These are phyloP conservation scores for Proteles cristata DNA, from an alignment of 2,113 vertebrate genomes.

Conservation along the genomic window DNA sequence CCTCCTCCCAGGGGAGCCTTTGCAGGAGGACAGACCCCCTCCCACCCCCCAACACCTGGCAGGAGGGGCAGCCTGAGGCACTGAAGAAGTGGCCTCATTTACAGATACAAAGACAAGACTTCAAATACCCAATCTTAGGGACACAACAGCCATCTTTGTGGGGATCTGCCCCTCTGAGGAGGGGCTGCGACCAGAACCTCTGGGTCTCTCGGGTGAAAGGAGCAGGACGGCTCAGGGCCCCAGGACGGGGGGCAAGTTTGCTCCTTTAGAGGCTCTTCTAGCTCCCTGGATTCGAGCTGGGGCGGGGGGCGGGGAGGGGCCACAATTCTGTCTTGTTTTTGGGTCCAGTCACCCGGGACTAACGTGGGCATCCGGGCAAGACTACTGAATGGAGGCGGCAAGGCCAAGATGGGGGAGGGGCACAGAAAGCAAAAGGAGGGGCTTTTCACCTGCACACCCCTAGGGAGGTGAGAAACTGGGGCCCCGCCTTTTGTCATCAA, in stretches of 20 bases:
- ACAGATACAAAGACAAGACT: not conserved
- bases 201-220: not conserved
- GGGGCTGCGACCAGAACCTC: not conserved
- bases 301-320: not conserved
- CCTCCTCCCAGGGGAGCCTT: not conserved
- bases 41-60: not conserved
- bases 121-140: not conserved
- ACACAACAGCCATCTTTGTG: not conserved
- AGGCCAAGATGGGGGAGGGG: not conserved
- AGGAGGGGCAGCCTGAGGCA: not conserved
- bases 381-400: not conserved
- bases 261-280: not conserved
- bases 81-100: not conserved
- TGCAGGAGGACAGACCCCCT: too few species aligned
- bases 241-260: not conserved
- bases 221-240: not conserved
- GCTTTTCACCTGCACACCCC: not conserved
- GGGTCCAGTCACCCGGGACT: not conserved
- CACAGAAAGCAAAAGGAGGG: not conserved
- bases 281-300: not conserved
- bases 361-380: accelerated
- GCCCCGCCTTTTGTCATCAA: not conserved
- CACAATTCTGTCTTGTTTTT: not conserved
- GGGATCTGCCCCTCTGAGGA: not conserved
- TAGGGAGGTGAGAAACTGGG: not conserved